A percentile compares a stretch with the other conserved stretches of the same genome.
phyloP scores from a whole-genome alignment of 1,140 invertebrate genomes.

The Holotrichia oblita region DNA sequence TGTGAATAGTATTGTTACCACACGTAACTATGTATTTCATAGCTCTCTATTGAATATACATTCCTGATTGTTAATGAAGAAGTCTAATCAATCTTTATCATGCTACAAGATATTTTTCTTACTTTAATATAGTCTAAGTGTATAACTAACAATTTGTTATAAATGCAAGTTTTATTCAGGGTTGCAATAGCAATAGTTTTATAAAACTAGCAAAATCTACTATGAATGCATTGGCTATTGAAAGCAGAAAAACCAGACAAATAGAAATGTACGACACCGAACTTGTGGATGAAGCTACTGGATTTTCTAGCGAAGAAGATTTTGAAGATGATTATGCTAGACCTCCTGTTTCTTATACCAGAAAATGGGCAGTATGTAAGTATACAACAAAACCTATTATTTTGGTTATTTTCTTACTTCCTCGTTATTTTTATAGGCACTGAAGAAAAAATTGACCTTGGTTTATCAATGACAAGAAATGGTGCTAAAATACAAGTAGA shows the following conservation, averaged over 20 bases:
- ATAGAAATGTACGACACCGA: conserved; percentile 33
- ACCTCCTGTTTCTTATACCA: conserved; percentile 48
- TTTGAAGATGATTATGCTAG: conserved; percentile 54
- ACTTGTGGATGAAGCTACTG: conserved; percentile 56
- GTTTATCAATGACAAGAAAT: conserved; percentile 60
- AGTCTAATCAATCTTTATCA: too few species aligned
- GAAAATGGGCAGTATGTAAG: conserved; percentile 56
- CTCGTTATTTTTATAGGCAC: conserved; percentile 52
- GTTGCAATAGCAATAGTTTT: conserved; percentile 70
- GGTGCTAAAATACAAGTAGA: conserved; percentile 64
- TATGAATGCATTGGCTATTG: conserved; percentile 60
- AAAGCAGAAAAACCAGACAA: conserved; percentile 3
- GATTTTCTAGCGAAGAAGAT: conserved; percentile 58
- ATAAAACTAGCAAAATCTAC: conserved; percentile 61
- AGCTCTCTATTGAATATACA: too few species aligned
- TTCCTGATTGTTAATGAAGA: too few species aligned
- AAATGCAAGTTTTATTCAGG: conserved; percentile 57
- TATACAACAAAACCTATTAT: neutral
- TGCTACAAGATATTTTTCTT: too few species aligned
- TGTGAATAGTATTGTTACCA: too few species aligned
- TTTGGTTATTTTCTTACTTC: conserved; percentile 29
- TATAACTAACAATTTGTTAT: too few species aligned
- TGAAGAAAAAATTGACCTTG: conserved; percentile 59
- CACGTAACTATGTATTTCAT: too few species aligned
- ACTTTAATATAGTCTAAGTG: too few species aligned